A percentile compares a stretch with the other conserved stretches of the same genome.
These are phyloP conservation scores for Brenthis ino DNA, from an alignment of 2,888 invertebrate genomes.

Conservation along the genomic window DNA sequence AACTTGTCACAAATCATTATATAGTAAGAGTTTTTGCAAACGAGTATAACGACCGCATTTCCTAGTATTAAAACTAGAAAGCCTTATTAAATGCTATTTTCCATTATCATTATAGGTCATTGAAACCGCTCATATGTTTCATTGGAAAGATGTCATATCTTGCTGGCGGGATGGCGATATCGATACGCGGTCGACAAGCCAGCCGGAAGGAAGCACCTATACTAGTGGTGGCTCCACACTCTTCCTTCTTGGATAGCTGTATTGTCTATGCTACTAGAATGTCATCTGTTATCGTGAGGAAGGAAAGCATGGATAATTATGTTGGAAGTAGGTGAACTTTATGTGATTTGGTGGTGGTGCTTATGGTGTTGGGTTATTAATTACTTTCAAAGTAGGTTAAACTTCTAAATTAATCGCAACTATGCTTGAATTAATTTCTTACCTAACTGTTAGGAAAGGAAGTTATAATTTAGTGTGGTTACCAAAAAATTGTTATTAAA, in stretches of 20 bases:
- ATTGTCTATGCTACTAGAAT: constrained; percentile 91
- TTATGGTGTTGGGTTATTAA: constrained; percentile 14
- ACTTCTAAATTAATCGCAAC: too few species aligned
- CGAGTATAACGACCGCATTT: too few species aligned
- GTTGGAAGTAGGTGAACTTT: constrained; percentile 90
- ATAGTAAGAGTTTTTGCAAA: too few species aligned
- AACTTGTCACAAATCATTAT: too few species aligned
- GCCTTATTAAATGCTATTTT: too few species aligned
- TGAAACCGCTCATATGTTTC: constrained; percentile 86
- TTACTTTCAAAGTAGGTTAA: background rate
- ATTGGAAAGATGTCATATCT: constrained; percentile 88
- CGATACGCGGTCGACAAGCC: constrained; percentile 89
- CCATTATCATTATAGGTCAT: constrained; percentile 66
- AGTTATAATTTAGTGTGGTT: too few species aligned
- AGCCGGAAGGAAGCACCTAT: constrained; percentile 91
- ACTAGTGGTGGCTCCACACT: constrained; percentile 93
- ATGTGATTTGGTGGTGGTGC: constrained; percentile 42
- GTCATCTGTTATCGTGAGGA: constrained; percentile 91
- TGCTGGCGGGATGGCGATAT: constrained; percentile 90
- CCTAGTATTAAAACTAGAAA: too few species aligned
- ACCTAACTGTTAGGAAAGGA: too few species aligned
- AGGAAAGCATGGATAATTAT: constrained; percentile 91
- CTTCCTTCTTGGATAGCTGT: constrained; percentile 93
- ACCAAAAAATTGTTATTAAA: too few species aligned
- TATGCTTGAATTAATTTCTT: too few species aligned